A percentile compares a stretch with the other conserved stretches of the same genome.
These are phyloP conservation scores for Orius insidiosus DNA, from an alignment of 1,140 invertebrate genomes.

Conservation along the genomic window DNA sequence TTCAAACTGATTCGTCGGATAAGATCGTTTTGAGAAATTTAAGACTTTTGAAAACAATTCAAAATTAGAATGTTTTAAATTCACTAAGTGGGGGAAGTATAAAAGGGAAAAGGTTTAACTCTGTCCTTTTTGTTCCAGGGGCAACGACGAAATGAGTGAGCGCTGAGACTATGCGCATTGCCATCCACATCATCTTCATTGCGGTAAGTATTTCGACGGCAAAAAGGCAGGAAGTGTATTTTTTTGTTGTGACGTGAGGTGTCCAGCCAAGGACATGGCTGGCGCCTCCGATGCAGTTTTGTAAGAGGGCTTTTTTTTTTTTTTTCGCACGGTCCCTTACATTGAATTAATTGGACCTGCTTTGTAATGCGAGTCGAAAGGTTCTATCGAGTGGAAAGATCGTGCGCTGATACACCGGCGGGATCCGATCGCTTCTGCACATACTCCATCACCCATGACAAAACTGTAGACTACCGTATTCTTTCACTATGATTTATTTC, in stretches of 20 bases:
- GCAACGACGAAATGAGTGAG: conserved; percentile 14
- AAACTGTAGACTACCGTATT: too few relatives aligned
- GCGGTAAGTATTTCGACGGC: conserved; percentile 10
- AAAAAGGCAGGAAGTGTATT: not conserved
- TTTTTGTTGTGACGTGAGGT: not conserved
- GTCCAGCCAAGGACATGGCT: not conserved
- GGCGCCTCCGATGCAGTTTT: not conserved
- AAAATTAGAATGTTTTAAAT: too few relatives aligned
- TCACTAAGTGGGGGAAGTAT: too few relatives aligned
- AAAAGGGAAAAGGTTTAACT: too few relatives aligned
- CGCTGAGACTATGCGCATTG: conserved; percentile 15
- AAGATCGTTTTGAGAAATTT: too few relatives aligned
- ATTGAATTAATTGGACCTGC: not conserved
- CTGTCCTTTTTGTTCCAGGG: conserved; percentile 5
- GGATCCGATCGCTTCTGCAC: too few relatives aligned
- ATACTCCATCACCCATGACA: too few relatives aligned
- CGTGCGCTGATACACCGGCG: too few relatives aligned
- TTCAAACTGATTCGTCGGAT: too few relatives aligned
- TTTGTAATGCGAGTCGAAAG: conserved; percentile 2
- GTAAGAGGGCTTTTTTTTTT: not conserved
- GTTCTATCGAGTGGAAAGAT: not conserved
- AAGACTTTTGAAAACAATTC: too few relatives aligned
- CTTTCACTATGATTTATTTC: too few relatives aligned
- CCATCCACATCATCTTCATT: conserved; percentile 15
- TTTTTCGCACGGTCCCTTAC: not conserved